Conservation (phyloP, 2,797 vertebrate species). For the Gadopsis marmoratus region DNA sequence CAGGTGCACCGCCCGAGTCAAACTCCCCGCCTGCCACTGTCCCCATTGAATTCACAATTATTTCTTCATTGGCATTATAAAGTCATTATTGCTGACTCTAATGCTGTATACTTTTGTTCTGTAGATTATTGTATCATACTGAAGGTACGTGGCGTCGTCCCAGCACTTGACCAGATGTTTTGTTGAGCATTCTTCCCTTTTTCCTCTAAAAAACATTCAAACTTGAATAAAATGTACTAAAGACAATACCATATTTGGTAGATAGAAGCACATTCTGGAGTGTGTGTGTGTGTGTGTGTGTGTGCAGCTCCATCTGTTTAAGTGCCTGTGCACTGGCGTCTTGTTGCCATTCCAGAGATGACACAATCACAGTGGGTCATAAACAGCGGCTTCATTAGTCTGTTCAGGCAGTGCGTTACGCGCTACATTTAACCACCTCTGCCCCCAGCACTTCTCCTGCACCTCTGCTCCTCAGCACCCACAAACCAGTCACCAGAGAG, state of each 20-base stretch:
- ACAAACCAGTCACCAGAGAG: conserved; percentile 88
- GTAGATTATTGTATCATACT: background rate
- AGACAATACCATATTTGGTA: background rate
- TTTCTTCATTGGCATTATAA: background rate
- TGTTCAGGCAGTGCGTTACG: conserved; percentile 87
- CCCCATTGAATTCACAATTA: background rate
- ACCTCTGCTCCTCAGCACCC: conserved; percentile 82
- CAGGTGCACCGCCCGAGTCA: too few species aligned
- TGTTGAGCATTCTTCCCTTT: background rate
- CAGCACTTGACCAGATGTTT: background rate
- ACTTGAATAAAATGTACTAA: conserved; percentile 17
- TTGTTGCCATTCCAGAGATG: conserved; percentile 86
- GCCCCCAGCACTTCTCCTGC: conserved; percentile 75
- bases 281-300: conserved; percentile 18
- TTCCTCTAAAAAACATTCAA: background rate
- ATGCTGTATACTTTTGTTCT: background rate
- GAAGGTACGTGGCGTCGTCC: background rate
- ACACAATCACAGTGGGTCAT: conserved; percentile 88
- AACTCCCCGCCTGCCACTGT: too few species aligned
- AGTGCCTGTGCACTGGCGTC: conserved; percentile 41
- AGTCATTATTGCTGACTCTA: background rate
- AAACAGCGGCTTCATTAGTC: conserved; percentile 93
- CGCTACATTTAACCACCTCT: conserved; percentile 91
- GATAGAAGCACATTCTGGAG: conserved; percentile 3
- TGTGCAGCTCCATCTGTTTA: conserved; percentile 8